Evolutionary conservation across 2,888 invertebrate genomes (phyloP).

Genomic region (Leptinotarsa juncta): DNA sequence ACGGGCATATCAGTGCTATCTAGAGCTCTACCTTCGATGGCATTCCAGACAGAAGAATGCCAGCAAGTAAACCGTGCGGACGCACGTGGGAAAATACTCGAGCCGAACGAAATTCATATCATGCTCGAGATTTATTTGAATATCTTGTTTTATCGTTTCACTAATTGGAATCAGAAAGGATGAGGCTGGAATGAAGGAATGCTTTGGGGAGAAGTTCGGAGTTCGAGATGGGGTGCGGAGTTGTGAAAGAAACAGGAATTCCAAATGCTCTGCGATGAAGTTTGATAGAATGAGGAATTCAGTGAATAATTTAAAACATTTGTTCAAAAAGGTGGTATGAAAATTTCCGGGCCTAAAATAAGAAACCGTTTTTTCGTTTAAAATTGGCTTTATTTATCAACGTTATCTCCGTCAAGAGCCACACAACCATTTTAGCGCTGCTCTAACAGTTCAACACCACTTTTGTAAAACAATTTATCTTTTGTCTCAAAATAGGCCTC

Average conservation of each 20-base stretch:
- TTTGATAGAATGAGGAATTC: background rate
- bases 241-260: background rate
- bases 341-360: too few relatives aligned
- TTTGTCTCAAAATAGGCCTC: too few relatives aligned
- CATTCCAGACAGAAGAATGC: conserved; percentile 58
- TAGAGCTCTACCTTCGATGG: conserved; percentile 41
- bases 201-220: conserved; percentile 9
- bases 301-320: too few relatives aligned
- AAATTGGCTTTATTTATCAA: too few relatives aligned
- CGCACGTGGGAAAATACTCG: conserved; percentile 59
- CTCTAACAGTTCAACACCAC: too few relatives aligned
- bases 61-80: conserved; percentile 59
- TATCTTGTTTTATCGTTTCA: conserved; percentile 49
- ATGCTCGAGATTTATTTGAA: conserved; percentile 52
- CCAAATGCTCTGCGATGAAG: background rate
- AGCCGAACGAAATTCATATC: conserved; percentile 54
- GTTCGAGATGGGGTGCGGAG: background rate
- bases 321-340: too few relatives aligned
- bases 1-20: conserved; percentile 23
- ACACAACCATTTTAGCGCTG: too few relatives aligned
- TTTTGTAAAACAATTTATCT: too few relatives aligned
- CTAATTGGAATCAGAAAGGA: conserved; percentile 27
- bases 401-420: too few relatives aligned
- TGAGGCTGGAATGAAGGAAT: conserved; percentile 14
- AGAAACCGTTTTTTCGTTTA: too few relatives aligned